Evolutionary conservation across 2,113 vertebrate genomes (phyloP).

Genomic region (Ceyx margarethae): DNA sequence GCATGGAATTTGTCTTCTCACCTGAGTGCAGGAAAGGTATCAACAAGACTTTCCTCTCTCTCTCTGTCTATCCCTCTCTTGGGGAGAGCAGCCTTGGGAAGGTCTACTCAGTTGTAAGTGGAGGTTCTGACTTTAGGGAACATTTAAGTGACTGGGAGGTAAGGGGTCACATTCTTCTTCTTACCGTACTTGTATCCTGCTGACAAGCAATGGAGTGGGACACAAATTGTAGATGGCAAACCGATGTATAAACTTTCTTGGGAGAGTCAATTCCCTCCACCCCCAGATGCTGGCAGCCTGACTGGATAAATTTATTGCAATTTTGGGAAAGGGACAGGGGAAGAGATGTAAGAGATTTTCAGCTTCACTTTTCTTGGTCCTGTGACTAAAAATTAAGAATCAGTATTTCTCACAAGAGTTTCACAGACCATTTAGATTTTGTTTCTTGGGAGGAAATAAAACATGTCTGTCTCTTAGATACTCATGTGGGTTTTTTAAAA

Average conservation of each 20-base stretch:
- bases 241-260: neutral
- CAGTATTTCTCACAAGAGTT: neutral
- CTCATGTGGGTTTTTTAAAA: neutral
- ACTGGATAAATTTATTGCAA: slow-evolving; percentile 34
- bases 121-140: neutral
- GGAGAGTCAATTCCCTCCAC: slow-evolving; percentile 16
- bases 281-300: slow-evolving; percentile 31
- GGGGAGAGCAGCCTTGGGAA: neutral
- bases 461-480: neutral
- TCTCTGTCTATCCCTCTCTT: neutral
- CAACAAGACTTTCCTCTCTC: neutral
- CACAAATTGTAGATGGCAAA: neutral
- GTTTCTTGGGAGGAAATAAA: neutral
- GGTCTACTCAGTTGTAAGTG: neutral
- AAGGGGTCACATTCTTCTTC: neutral
- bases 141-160: neutral
- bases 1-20: neutral
- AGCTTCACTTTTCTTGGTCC: neutral
- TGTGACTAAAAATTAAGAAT: neutral
- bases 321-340: slow-evolving; percentile 5
- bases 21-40: neutral
- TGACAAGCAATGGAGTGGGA: neutral
- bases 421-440: neutral
- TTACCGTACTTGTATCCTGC: slow-evolving; percentile 2
- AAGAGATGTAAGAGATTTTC: neutral